A percentile compares a stretch with the other conserved stretches of the same genome.
These are phyloP conservation scores for Heliornis fulica DNA, from an alignment of 2,113 vertebrate genomes.

Conservation along the genomic window DNA sequence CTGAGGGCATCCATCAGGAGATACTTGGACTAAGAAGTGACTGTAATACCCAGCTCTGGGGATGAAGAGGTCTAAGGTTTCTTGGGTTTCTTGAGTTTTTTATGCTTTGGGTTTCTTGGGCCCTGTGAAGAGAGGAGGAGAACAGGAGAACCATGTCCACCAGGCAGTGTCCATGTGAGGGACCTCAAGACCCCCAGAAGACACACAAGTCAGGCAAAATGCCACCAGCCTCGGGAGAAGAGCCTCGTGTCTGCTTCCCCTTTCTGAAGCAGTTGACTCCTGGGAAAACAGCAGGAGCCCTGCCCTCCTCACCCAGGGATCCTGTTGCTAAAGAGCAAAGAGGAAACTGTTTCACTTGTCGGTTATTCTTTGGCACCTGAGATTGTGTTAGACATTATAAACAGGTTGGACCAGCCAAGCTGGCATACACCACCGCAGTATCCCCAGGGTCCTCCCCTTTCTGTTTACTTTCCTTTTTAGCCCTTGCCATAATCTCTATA, in stretches of 20 bases:
- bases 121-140: background rate
- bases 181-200: background rate
- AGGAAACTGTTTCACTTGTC: conserved; percentile 23
- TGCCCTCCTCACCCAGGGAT: background rate
- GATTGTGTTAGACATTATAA: conserved; percentile 19
- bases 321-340: background rate
- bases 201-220: background rate
- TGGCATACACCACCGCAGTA: background rate
- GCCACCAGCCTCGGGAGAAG: background rate
- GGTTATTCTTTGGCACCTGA: conserved; percentile 39
- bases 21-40: background rate
- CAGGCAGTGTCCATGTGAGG: background rate
- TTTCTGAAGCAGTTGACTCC: background rate
- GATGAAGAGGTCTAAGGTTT: fast-evolving
- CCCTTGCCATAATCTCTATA: conserved; percentile 2
- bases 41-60: background rate
- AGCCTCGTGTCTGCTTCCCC: background rate
- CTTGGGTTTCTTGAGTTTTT: too few species aligned
- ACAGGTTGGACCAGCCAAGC: conserved; percentile 32
- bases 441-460: conserved; percentile 42
- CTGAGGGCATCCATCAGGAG: fast-evolving
- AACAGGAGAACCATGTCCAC: background rate
- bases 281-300: background rate
- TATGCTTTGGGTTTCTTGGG: background rate
- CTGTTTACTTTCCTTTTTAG: conserved; percentile 13